Evolutionary conservation across 1,140 invertebrate species (phyloP).

Genomic region (Odontomachus brunneus): DNA sequence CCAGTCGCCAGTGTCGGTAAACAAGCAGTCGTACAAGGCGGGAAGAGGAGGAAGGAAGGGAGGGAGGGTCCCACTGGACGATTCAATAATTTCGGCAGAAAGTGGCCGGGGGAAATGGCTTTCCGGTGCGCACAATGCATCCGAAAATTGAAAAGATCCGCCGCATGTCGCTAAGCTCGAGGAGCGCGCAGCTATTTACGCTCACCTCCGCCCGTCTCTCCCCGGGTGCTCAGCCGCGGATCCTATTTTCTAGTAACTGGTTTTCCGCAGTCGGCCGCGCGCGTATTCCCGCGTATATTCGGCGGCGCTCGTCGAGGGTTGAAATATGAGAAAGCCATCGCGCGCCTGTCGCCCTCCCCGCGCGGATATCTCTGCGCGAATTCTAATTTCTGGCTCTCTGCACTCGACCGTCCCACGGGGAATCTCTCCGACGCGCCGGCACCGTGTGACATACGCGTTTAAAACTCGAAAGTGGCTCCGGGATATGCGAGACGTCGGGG

Average conservation of each 20-base stretch:
- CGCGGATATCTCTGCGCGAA: slow-evolving; percentile 38
- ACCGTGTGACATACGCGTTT: slow-evolving; percentile 26
- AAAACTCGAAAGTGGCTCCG: slow-evolving; percentile 38
- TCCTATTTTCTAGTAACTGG: slow-evolving; percentile 58
- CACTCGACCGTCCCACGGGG: slow-evolving; percentile 20
- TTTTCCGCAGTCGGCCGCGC: slow-evolving; percentile 31
- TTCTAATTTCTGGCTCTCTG: slow-evolving; percentile 58
- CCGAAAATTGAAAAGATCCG: slow-evolving; percentile 45
- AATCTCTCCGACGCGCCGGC: slow-evolving; percentile 7
- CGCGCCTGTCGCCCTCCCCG: background rate
- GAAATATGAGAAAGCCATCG: slow-evolving; percentile 33
- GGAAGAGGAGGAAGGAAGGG: too few relatives aligned
- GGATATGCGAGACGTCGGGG: background rate
- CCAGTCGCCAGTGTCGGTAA: too few relatives aligned
- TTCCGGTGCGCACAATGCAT: slow-evolving; percentile 38
- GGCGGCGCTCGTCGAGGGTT: background rate
- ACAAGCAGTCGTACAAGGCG: too few relatives aligned
- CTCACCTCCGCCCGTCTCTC: background rate
- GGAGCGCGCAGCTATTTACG: slow-evolving; percentile 25
- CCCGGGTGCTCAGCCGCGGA: background rate
- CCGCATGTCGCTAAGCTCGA: slow-evolving; percentile 46
- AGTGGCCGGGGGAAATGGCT: slow-evolving; percentile 33
- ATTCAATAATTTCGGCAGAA: slow-evolving; percentile 39
- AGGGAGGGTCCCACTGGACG: slow-evolving; percentile 5
- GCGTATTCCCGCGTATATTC: background rate